Evolutionary conservation across 1,140 invertebrate species (phyloP).

Genomic region (Sycobia sp.): DNA sequence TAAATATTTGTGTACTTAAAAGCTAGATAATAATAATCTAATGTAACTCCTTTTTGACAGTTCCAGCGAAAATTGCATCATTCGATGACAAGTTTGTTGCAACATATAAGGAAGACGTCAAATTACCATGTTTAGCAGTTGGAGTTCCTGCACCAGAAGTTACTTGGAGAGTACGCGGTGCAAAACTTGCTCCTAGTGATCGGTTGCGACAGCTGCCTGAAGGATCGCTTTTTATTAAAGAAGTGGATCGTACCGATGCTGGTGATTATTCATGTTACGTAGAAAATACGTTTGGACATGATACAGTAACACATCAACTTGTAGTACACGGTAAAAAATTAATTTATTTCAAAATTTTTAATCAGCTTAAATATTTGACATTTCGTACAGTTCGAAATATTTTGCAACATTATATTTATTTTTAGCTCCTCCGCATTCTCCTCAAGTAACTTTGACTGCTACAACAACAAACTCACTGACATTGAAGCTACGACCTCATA

Average conservation of each 20-base stretch:
- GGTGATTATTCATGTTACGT: constrained; percentile 91
- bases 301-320: constrained; percentile 87
- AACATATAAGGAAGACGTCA: constrained; percentile 89
- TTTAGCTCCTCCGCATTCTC: constrained; percentile 81
- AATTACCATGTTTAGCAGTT: constrained; percentile 87
- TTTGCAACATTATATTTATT: constrained; percentile 33
- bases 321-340: constrained; percentile 75
- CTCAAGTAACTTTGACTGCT: constrained; percentile 77
- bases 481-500: constrained; percentile 78
- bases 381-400: too few relatives aligned
- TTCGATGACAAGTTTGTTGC: constrained; percentile 89
- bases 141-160: constrained; percentile 87
- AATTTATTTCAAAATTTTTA: not conserved
- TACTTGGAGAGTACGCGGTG: constrained; percentile 80
- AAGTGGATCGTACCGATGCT: constrained; percentile 86
- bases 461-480: constrained; percentile 84
- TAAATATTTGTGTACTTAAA: constrained; percentile 44
- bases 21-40: too few relatives aligned
- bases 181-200: constrained; percentile 72
- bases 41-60: constrained; percentile 58
- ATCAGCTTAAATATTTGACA: not conserved
- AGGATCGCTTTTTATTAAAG: constrained; percentile 87
- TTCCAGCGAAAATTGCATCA: constrained; percentile 90
- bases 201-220: constrained; percentile 83
- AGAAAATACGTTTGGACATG: constrained; percentile 90